Conservation (phyloP, 2,113 vertebrate species). For the Malurus cyaneus region DNA sequence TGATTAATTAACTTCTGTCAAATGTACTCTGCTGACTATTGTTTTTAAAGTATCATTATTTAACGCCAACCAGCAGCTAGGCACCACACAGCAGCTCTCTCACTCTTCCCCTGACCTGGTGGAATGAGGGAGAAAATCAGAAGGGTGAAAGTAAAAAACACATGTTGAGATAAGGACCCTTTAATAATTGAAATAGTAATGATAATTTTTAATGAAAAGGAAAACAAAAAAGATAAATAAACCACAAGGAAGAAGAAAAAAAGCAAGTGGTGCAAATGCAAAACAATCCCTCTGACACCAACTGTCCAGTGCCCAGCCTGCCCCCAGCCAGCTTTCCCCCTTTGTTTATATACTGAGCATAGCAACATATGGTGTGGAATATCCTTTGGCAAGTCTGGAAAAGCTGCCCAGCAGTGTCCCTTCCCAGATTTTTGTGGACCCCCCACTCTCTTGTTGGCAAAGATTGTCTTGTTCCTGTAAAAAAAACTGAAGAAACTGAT, state of each 20-base stretch:
- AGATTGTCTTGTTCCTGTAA: no score
- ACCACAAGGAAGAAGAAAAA: not conserved
- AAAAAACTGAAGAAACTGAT: not conserved
- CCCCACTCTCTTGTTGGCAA: accelerated
- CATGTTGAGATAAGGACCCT: not conserved
- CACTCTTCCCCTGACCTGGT: not conserved
- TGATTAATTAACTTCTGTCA: not conserved
- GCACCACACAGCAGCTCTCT: not conserved
- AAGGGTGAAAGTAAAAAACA: not conserved
- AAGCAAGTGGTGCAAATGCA: not conserved
- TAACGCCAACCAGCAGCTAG: not conserved
- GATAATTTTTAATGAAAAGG: not conserved
- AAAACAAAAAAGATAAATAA: not conserved
- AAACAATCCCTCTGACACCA: not conserved
- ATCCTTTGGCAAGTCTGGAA: not conserved
- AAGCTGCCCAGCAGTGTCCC: not conserved
- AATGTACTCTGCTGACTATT: not conserved
- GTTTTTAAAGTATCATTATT: not conserved
- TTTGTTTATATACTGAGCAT: not conserved
- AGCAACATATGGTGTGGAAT: not conserved
- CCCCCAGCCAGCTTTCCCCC: not conserved
- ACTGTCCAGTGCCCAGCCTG: accelerated
- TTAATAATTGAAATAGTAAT: not conserved
- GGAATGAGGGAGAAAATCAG: not conserved
- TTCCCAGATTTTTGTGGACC: not conserved